Percentiles rank a stretch among this genome's conserved stretches.
Conservation (phyloP, 1,140 invertebrate genomes). For the Heliothis virescens region DNA sequence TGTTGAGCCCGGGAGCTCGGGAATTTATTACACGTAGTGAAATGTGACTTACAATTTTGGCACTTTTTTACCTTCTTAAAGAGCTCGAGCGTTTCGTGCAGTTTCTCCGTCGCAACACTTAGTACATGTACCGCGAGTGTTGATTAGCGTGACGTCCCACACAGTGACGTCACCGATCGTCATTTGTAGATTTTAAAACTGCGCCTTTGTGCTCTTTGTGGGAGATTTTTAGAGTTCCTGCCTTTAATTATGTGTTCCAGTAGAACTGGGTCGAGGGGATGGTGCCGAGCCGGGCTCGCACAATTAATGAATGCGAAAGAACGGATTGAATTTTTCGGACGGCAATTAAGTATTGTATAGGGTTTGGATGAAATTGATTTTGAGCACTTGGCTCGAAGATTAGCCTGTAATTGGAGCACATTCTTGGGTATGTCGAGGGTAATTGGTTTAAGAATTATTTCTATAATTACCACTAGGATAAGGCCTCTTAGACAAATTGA, state of each 20-base stretch:
- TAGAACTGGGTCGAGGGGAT: conserved; percentile 57
- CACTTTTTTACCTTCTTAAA: no score
- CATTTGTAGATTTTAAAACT: conserved; percentile 55
- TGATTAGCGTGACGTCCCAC: conserved; percentile 6
- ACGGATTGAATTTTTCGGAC: conserved; percentile 50
- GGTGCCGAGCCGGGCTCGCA: conserved; percentile 21
- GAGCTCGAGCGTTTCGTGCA: neutral
- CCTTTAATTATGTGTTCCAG: conserved; percentile 66
- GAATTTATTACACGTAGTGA: no score
- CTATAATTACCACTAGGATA: conserved; percentile 19
- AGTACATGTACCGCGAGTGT: neutral
- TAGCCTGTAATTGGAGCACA: conserved; percentile 21
- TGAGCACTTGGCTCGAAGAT: conserved; percentile 9
- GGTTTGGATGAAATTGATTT: conserved; percentile 24
- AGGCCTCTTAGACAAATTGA: conserved; percentile 6
- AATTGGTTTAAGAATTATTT: conserved; percentile 20
- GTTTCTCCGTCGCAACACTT: neutral
- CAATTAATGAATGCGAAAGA: conserved; percentile 43
- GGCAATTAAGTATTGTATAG: conserved; percentile 40
- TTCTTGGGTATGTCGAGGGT: conserved; percentile 7
- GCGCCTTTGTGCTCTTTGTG: conserved; percentile 51
- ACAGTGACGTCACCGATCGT: conserved; percentile 25
- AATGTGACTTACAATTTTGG: no score
- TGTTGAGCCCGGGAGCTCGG: no score
- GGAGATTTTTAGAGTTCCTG: conserved; percentile 58